phyloP scores from a whole-genome alignment of 2,113 vertebrate species.

The Clinocottus analis region DNA sequence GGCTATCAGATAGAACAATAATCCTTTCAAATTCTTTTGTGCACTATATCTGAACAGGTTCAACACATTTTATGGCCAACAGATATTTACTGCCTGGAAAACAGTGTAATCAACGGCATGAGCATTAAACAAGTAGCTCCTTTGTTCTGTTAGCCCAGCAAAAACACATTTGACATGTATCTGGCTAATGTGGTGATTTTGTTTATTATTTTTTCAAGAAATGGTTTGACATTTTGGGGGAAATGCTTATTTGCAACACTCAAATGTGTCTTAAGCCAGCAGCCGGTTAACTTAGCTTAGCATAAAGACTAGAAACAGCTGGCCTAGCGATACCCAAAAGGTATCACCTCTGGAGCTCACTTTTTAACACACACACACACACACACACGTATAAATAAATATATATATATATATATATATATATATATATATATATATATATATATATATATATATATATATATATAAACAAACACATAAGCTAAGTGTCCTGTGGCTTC shows the following conservation, averaged over 20 bases:
- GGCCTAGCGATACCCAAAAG: neutral
- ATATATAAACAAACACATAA: too few relatives aligned
- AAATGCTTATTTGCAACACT: neutral
- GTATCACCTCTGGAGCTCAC: neutral
- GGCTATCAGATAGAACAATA: slow-evolving; percentile 1
- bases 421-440: too few relatives aligned
- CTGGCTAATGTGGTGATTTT: too few relatives aligned
- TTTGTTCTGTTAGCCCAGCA: neutral
- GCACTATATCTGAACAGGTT: neutral
- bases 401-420: too few relatives aligned
- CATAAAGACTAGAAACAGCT: neutral
- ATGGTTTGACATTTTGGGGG: slow-evolving; percentile 2
- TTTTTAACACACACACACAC: too few relatives aligned
- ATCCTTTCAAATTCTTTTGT: slow-evolving; percentile 9
- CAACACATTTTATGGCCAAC: neutral
- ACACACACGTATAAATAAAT: too few relatives aligned
- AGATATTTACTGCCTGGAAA: slow-evolving; percentile 1
- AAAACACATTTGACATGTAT: neutral
- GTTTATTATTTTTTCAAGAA: neutral
- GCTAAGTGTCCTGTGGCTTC: neutral
- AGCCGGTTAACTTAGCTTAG: neutral
- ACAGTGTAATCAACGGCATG: neutral
- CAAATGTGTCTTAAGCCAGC: neutral
- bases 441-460: too few relatives aligned
- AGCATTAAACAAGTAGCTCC: neutral